phyloP scores from a whole-genome alignment of 2,888 invertebrate species.

The Papilio protenor region DNA sequence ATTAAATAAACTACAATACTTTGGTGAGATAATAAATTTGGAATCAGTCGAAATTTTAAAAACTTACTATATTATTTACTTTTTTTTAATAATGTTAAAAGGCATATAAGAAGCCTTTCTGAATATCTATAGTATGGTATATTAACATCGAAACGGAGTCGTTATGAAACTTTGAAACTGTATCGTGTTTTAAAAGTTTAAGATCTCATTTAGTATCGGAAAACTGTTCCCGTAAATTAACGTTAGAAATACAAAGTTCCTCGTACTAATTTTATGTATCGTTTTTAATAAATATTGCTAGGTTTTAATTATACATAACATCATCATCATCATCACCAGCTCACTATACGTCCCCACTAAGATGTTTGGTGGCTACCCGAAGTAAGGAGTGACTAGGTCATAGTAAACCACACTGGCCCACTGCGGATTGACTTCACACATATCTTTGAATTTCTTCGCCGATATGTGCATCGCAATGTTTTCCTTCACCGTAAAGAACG shows the following conservation, averaged over 20 bases:
- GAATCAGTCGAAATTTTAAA: background rate
- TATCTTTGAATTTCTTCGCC: no score
- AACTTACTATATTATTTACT: background rate
- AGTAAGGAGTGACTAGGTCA: no score
- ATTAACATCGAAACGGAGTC: conserved; percentile 28
- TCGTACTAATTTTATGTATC: background rate
- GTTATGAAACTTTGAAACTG: conserved; percentile 37
- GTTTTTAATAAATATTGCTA: background rate
- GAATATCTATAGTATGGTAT: background rate
- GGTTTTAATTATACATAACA: background rate
- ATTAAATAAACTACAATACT: background rate
- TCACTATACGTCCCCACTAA: no score
- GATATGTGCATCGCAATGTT: no score
- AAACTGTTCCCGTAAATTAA: conserved; percentile 41
- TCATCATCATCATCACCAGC: no score
- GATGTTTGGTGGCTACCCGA: no score
- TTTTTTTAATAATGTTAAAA: background rate
- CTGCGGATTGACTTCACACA: no score
- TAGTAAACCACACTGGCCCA: no score
- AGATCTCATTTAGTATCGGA: conserved; percentile 43
- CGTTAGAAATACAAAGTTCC: conserved; percentile 33
- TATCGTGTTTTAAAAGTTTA: conserved; percentile 43
- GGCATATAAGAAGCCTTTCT: background rate
- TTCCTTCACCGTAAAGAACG: no score
- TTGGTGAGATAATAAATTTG: background rate